These are phyloP conservation scores for Drosophila nr. fundita DNA, from an alignment of 2,888 invertebrate genomes.

Conservation along the genomic window DNA sequence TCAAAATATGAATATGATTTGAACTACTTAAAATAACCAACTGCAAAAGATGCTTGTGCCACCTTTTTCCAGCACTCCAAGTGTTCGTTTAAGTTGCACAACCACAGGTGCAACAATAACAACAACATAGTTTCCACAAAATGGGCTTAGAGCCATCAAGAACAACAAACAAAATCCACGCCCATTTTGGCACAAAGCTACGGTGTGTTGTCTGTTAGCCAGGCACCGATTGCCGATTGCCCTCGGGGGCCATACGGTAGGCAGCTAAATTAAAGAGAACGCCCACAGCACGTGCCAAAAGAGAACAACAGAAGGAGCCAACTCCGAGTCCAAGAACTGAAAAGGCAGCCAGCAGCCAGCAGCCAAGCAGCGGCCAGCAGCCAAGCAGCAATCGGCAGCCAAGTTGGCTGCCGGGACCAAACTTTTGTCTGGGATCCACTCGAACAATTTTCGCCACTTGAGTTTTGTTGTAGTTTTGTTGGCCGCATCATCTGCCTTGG, in stretches of 20 bases:
- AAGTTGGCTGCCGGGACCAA: conserved; percentile 67
- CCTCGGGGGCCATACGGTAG: conserved; percentile 49
- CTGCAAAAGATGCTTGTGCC: not conserved
- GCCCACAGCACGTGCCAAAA: conserved; percentile 72
- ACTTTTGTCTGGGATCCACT: conserved; percentile 47
- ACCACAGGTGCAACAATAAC: not conserved
- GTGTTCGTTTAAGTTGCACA: conserved; percentile 5
- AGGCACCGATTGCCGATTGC: conserved; percentile 9
- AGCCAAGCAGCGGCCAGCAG: conserved; percentile 47
- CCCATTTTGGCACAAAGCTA: conserved; percentile 61
- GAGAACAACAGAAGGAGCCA: conserved; percentile 33
- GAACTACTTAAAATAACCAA: not conserved
- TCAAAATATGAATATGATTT: not conserved
- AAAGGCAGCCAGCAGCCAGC: conserved; percentile 33
- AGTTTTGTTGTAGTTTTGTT: conserved; percentile 36
- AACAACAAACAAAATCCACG: conserved; percentile 48
- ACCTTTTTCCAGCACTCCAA: not conserved
- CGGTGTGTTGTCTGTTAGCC: conserved; percentile 12
- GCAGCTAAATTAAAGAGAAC: conserved; percentile 69
- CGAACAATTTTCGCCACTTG: conserved; percentile 65
- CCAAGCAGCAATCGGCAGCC: conserved; percentile 66
- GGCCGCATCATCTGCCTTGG: not conserved
- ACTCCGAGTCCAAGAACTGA: conserved; percentile 18
- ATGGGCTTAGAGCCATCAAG: conserved; percentile 19
- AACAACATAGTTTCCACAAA: conserved; percentile 59